Evolutionary conservation across 2,888 invertebrate species (phyloP).

Genomic region (Caenorhabditis uteleia): DNA sequence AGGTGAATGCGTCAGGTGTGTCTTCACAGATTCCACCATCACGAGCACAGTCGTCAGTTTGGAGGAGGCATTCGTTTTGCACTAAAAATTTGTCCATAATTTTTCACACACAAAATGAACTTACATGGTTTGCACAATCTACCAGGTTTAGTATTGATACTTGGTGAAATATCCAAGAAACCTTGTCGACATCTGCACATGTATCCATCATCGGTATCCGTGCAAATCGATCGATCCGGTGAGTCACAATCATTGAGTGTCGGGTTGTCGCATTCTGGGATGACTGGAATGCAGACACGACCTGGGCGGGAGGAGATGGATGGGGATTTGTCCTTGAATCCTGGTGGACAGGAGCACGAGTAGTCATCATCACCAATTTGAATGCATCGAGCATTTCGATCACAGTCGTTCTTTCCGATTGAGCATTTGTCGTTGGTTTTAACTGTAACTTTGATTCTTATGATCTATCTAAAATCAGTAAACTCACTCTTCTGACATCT

Average conservation of each 20-base stretch:
- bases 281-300: conserved; percentile 55
- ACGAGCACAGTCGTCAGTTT: conserved; percentile 57
- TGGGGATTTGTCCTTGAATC: conserved; percentile 61
- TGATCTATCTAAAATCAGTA: neutral
- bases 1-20: conserved; percentile 68
- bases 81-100: conserved; percentile 44
- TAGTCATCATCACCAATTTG: conserved; percentile 63
- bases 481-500: conserved; percentile 57
- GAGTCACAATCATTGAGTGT: conserved; percentile 65
- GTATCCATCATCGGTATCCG: conserved; percentile 67
- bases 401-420: conserved; percentile 67
- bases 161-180: conserved; percentile 68
- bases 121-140: conserved; percentile 66
- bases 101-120: conserved; percentile 5
- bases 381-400: conserved; percentile 66
- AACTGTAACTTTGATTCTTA: conserved; percentile 27
- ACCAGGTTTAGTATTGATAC: conserved; percentile 60
- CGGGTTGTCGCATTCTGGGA: conserved; percentile 66
- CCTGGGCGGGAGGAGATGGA: conserved; percentile 46
- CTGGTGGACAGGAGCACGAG: conserved; percentile 64
- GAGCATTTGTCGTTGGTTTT: conserved; percentile 62
- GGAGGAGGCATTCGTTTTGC: conserved; percentile 63
- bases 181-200: conserved; percentile 61
- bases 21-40: conserved; percentile 69
- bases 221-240: conserved; percentile 64